Evolutionary conservation across 2,888 invertebrate species (phyloP).

Genomic region (Aquatica leii): DNA sequence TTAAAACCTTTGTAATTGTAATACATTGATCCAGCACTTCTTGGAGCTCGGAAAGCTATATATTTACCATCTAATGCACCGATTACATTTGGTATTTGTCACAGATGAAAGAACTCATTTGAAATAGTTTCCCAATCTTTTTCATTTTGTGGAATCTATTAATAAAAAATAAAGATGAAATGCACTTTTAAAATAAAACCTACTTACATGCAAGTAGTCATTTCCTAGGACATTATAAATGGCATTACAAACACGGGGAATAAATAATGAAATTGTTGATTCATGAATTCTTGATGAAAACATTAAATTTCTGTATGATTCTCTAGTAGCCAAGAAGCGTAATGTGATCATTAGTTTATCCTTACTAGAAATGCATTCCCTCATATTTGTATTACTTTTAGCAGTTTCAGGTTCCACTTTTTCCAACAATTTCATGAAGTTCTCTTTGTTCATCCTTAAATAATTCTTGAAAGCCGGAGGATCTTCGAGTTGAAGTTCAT

Average conservation of each 20-base stretch:
- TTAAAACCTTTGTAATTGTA: constrained; percentile 1
- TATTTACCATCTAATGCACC: constrained; percentile 14
- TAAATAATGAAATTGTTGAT: constrained; percentile 14
- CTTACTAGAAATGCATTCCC: constrained; percentile 3
- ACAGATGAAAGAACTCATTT: background rate
- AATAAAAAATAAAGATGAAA: background rate
- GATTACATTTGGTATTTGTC: constrained; percentile 12
- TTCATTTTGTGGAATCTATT: background rate
- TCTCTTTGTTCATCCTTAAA: constrained; percentile 6
- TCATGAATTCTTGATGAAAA: background rate
- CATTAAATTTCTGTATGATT: constrained; percentile 6
- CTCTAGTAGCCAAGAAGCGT: constrained; percentile 8
- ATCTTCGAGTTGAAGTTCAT: background rate
- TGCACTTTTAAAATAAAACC: background rate
- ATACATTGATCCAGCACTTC: constrained; percentile 2
- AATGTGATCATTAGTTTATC: constrained; percentile 6
- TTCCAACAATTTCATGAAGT: background rate
- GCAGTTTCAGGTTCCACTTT: background rate
- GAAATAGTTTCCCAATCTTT: constrained; percentile 1
- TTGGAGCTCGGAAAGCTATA: constrained; percentile 4
- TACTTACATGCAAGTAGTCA: constrained; percentile 2
- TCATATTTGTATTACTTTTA: constrained; percentile 7
- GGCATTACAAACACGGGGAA: constrained; percentile 2
- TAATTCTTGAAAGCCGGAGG: background rate
- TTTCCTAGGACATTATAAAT: background rate